phyloP scores from a whole-genome alignment of 2,888 invertebrate species.

The Tetanocera ferruginea region DNA sequence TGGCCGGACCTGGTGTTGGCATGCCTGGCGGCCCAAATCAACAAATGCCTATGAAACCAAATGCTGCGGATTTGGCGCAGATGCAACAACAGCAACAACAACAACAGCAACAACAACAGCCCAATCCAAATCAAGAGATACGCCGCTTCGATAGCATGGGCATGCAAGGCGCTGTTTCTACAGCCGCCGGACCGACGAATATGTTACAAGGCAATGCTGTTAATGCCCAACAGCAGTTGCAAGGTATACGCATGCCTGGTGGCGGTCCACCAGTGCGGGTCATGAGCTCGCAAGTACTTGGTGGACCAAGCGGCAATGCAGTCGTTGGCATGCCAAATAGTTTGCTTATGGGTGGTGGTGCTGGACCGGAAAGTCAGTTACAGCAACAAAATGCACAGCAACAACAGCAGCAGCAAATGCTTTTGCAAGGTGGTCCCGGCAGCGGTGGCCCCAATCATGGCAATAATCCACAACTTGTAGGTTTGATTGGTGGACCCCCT shows the following conservation, averaged over 20 bases:
- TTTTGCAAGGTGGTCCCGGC: conserved; percentile 52
- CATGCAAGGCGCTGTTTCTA: conserved; percentile 59
- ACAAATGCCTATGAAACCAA: conserved; percentile 57
- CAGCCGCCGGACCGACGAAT: conserved; percentile 53
- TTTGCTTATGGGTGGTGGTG: conserved; percentile 54
- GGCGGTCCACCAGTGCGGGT: conserved; percentile 61
- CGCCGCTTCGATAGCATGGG: conserved; percentile 64
- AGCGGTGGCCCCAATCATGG: conserved; percentile 42
- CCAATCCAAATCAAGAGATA: conserved; percentile 62
- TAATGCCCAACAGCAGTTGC: conserved; percentile 59
- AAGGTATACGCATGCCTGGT: conserved; percentile 66
- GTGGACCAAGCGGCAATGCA: conserved; percentile 44
- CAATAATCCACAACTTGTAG: conserved; percentile 52
- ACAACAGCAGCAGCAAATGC: conserved; percentile 58
- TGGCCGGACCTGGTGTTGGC: conserved; percentile 45
- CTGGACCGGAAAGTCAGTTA: conserved; percentile 46
- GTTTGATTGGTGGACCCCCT: conserved; percentile 40
- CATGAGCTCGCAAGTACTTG: conserved; percentile 53
- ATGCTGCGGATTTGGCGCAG: conserved; percentile 58
- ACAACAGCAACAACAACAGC: conserved; percentile 60
- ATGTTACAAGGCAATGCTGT: conserved; percentile 57
- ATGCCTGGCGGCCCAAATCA: conserved; percentile 48
- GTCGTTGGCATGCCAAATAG: conserved; percentile 53
- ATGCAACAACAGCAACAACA: conserved; percentile 64
- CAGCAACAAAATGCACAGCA: conserved; percentile 52